Conservation (phyloP, 2,797 vertebrate species). For the Leuciscus waleckii region DNA sequence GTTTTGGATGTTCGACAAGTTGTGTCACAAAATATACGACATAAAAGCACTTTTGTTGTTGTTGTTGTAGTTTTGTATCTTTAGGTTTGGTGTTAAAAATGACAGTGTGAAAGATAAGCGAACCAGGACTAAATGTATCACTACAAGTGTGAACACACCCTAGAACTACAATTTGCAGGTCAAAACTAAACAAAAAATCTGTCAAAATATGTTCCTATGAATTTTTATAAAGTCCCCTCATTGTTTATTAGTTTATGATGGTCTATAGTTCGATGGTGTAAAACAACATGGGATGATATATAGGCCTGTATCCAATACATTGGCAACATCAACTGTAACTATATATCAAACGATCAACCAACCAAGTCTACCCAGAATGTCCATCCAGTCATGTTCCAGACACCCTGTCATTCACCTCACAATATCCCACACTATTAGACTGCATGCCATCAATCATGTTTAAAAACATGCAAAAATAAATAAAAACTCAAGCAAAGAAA, state of each 20-base stretch:
- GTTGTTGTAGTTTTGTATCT: neutral
- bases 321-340: neutral
- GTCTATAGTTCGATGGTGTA: neutral
- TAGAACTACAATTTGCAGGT: neutral
- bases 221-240: neutral
- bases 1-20: neutral
- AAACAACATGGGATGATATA: neutral
- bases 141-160: neutral
- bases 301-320: neutral
- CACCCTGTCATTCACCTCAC: slow-evolving; percentile 4
- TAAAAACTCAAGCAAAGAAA: slow-evolving; percentile 10
- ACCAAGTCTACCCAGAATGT: slow-evolving; percentile 12
- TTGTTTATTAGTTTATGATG: neutral
- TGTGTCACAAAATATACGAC: neutral
- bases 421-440: slow-evolving; percentile 17
- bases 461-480: slow-evolving; percentile 24
- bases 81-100: neutral
- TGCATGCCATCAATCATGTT: slow-evolving; percentile 7
- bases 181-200: neutral
- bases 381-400: slow-evolving; percentile 14
- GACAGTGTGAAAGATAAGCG: neutral
- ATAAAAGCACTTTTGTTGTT: neutral
- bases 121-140: neutral
- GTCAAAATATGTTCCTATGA: neutral
- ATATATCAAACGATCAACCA: slow-evolving; percentile 15